Conservation (phyloP, 2,888 invertebrate species). For the Cylloceria caligata region DNA sequence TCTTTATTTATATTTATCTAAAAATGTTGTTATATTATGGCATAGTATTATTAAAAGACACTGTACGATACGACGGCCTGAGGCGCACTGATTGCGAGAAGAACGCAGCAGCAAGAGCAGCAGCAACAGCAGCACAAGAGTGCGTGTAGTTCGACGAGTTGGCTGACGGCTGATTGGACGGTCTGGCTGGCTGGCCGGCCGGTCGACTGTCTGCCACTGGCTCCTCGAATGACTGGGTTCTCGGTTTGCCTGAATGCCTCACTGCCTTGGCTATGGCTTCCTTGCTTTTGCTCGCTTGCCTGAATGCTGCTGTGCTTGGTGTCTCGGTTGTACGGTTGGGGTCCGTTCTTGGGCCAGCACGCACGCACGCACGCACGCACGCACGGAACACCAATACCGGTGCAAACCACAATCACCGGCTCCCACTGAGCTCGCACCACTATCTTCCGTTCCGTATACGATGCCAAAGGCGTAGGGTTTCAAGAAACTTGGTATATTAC, state of each 20-base stretch:
- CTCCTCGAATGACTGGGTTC: constrained; percentile 64
- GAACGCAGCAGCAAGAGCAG: constrained; percentile 62
- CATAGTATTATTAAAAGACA: constrained; percentile 44
- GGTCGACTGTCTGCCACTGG: constrained; percentile 71
- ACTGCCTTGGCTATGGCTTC: constrained; percentile 20
- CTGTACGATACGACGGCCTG: constrained; percentile 67
- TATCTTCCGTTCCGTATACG: constrained; percentile 63
- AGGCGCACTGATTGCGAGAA: constrained; percentile 72
- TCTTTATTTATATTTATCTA: background rate
- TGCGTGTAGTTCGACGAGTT: constrained; percentile 47
- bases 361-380: constrained; percentile 53
- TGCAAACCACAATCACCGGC: constrained; percentile 52
- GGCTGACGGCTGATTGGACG: constrained; percentile 76
- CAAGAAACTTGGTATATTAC: constrained; percentile 12
- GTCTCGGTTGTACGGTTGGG: constrained; percentile 40
- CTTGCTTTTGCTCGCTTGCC: constrained; percentile 36
- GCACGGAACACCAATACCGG: background rate
- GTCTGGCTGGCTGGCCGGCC: constrained; percentile 71
- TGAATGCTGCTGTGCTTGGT: background rate
- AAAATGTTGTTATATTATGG: constrained; percentile 22
- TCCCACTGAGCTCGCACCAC: constrained; percentile 59
- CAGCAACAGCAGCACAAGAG: constrained; percentile 66
- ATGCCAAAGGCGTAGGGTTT: constrained; percentile 59
- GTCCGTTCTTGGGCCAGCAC: constrained; percentile 9
- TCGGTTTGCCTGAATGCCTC: constrained; percentile 51